Conservation (phyloP, 2,888 invertebrate genomes). For the Branchellion lobata region DNA sequence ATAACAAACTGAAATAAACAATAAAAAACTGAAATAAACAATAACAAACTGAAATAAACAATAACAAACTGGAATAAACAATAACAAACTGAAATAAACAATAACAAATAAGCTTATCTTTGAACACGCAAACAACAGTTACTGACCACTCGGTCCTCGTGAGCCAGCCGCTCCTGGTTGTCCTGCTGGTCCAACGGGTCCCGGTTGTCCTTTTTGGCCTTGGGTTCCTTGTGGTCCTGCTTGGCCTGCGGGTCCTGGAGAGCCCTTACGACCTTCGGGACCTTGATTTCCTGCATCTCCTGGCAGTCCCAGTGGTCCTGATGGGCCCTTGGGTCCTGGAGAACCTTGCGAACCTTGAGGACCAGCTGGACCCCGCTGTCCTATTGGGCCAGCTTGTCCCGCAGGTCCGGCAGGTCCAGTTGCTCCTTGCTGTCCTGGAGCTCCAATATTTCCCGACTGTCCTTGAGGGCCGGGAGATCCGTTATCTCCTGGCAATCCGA, state of each 20-base stretch:
- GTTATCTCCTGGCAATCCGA: slow-evolving; percentile 42
- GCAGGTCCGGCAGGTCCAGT: slow-evolving; percentile 45
- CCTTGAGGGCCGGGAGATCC: slow-evolving; percentile 36
- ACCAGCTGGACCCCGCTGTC: slow-evolving; percentile 44
- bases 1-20: background rate
- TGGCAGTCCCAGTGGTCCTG: background rate
- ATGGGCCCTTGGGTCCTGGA: background rate
- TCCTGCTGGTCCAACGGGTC: slow-evolving; percentile 15
- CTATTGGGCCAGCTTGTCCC: slow-evolving; percentile 46
- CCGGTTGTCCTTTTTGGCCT: background rate
- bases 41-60: too few species aligned
- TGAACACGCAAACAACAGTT: too few species aligned
- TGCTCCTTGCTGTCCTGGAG: slow-evolving; percentile 41
- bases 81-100: too few species aligned
- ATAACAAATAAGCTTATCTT: too few species aligned
- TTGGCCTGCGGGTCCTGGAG: slow-evolving; percentile 28
- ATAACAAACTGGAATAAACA: too few species aligned
- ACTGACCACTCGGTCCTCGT: background rate
- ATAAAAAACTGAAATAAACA: background rate
- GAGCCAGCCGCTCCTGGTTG: slow-evolving; percentile 5
- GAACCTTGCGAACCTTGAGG: background rate
- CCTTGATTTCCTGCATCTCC: background rate
- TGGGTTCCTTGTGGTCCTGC: background rate
- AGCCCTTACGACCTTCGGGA: slow-evolving; percentile 39
- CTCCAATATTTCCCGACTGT: slow-evolving; percentile 44